Evolutionary conservation across 2,113 vertebrate species (phyloP).

Genomic region (Martes martes): DNA sequence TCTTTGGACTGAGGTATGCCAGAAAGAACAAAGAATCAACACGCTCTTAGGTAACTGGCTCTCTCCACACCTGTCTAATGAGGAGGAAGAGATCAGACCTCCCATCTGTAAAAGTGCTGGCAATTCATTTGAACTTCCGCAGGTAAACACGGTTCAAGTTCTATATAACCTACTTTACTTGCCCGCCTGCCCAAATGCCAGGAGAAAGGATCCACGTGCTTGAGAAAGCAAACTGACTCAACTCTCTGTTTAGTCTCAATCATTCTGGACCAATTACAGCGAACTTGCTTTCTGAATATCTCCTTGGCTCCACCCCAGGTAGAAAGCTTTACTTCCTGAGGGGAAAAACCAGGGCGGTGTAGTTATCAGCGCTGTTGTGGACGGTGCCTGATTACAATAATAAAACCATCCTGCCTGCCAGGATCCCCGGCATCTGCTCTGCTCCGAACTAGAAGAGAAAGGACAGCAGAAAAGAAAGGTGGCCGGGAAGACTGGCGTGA

Average conservation of each 20-base stretch:
- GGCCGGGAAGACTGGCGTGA: conserved; percentile 41
- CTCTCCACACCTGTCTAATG: not conserved
- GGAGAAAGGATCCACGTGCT: not conserved
- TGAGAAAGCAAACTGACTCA: not conserved
- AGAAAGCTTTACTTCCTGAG: conserved; percentile 64
- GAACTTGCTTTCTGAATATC: conserved; percentile 55
- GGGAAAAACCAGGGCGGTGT: conserved; percentile 72
- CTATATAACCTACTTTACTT: not conserved
- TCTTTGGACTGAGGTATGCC: not conserved
- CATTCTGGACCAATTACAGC: conserved; percentile 42
- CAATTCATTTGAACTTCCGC: not conserved
- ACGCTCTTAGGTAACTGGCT: not conserved
- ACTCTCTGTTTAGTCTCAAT: conserved; percentile 26
- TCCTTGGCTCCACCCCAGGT: conserved; percentile 56
- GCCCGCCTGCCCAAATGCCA: not conserved
- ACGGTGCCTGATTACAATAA: conserved; percentile 75
- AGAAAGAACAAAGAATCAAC: not conserved
- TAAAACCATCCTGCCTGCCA: conserved; percentile 71
- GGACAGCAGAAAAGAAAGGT: conserved; percentile 54
- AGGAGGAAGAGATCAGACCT: not conserved
- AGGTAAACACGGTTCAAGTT: not conserved
- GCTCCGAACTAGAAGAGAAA: conserved; percentile 65
- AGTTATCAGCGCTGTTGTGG: conserved; percentile 69
- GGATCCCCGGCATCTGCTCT: conserved; percentile 72
- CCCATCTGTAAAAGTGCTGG: not conserved